Conservation (phyloP, 37 sponge, comb jelly and placozoan species). For the Petrosia ficiformis region DNA sequence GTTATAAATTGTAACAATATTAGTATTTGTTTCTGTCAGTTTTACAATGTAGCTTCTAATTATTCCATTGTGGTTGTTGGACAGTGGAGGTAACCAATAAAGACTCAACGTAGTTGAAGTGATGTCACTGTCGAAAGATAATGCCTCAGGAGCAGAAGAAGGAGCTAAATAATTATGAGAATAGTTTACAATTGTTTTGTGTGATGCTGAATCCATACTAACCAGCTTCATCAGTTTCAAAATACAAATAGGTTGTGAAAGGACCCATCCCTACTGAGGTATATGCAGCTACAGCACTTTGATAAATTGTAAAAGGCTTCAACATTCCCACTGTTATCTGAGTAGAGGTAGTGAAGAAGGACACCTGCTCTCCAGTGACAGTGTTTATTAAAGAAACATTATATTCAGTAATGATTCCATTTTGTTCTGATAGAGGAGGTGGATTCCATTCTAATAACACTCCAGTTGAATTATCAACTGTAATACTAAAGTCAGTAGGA, state of each 20-base stretch:
- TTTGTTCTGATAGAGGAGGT: constrained; percentile 17
- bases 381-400: constrained; percentile 6
- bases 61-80: constrained; percentile 38
- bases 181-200: background rate
- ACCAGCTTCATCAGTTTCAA: constrained; percentile 31
- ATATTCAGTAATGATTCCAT: constrained; percentile 37
- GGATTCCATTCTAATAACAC: constrained; percentile 4
- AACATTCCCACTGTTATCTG: background rate
- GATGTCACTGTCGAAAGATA: background rate
- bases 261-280: background rate
- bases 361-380: background rate
- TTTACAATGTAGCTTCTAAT: constrained; percentile 19
- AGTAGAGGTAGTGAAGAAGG: background rate
- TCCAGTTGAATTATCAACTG: background rate
- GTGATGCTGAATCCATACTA: background rate
- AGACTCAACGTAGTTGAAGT: constrained; percentile 2
- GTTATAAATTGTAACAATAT: background rate
- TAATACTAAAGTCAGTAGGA: background rate
- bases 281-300: background rate
- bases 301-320: background rate
- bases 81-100: constrained; percentile 26
- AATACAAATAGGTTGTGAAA: background rate
- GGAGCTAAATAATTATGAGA: constrained; percentile 21
- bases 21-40: background rate
- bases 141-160: constrained; percentile 10